Evolutionary conservation across 2,113 vertebrate genomes (phyloP).

Genomic region (Charina bottae): DNA sequence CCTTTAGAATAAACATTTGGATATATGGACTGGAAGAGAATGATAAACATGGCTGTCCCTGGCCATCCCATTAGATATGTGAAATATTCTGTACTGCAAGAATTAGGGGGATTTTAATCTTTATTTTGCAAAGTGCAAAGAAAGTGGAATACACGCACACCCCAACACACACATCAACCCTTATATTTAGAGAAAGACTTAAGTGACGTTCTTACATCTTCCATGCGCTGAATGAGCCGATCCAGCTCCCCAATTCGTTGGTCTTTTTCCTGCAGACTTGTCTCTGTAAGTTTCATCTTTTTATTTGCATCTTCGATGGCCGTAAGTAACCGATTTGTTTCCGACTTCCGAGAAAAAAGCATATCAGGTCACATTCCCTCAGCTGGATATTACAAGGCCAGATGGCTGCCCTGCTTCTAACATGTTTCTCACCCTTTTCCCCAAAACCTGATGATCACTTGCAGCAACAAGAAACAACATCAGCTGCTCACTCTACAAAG

Average conservation of each 20-base stretch:
- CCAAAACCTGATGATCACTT: not conserved
- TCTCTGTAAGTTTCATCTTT: constrained; percentile 82
- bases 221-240: constrained; percentile 90
- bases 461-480: not conserved
- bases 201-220: constrained; percentile 72
- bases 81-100: not conserved
- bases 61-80: not conserved
- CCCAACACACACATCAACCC: too few relatives aligned
- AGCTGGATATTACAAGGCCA: not conserved
- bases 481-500: not conserved
- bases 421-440: not conserved
- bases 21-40: not conserved
- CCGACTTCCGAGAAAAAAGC: constrained; percentile 75
- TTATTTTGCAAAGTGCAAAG: not conserved
- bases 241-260: constrained; percentile 89
- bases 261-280: constrained; percentile 89
- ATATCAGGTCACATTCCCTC: not conserved
- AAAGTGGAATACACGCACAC: not conserved
- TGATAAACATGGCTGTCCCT: not conserved
- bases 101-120: not conserved
- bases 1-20: not conserved
- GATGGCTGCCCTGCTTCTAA: not conserved
- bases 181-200: not conserved
- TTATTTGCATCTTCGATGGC: constrained; percentile 90
- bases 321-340: constrained; percentile 87